phyloP scores from a whole-genome alignment of 2,888 invertebrate species.

The Halictus quadricinctus region DNA sequence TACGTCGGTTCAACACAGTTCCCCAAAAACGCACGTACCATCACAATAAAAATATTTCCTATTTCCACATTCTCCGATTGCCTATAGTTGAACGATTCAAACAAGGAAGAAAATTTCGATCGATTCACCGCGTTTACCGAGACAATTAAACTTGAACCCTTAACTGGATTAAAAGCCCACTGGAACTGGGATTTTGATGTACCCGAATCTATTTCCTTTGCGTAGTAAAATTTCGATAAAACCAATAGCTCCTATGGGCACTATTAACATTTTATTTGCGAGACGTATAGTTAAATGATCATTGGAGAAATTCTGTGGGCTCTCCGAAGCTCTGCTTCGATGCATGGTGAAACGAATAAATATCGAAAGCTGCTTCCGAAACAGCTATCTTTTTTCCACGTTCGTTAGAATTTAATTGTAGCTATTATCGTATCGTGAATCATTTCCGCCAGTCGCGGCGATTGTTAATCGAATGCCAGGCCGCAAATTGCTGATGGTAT shows the following conservation, averaged over 20 bases:
- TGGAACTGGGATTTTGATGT: not conserved
- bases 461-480: not conserved
- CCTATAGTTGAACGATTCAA: not conserved
- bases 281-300: not conserved
- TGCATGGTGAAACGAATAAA: not conserved
- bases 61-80: not conserved
- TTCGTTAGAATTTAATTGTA: not conserved
- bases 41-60: not conserved
- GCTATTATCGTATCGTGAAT: not conserved
- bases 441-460: not conserved
- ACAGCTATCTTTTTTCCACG: no score
- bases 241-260: not conserved
- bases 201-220: not conserved
- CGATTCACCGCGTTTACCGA: no score
- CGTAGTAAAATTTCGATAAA: not conserved
- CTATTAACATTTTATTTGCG: not conserved
- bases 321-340: not conserved
- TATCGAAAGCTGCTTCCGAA: not conserved
- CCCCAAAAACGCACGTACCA: not conserved
- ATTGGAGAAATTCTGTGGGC: not conserved
- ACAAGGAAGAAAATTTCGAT: not conserved
- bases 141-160: no score
- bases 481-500: not conserved
- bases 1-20: not conserved
- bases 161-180: no score